phyloP scores from a whole-genome alignment of 2,113 vertebrate species.

The Chaenocephalus aceratus region DNA sequence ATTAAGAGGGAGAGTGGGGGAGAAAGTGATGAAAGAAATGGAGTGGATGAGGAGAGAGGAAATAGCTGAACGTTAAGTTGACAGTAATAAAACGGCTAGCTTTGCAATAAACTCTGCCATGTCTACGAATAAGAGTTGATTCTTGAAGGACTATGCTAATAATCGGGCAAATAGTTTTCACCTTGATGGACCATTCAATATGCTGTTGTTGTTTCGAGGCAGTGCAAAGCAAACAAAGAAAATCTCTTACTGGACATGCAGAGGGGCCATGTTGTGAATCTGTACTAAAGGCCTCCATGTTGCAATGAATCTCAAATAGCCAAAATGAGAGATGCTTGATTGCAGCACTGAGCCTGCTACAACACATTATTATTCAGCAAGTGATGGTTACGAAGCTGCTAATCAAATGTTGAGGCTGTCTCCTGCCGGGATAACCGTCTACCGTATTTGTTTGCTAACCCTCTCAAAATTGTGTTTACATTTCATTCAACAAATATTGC shows the following conservation, averaged over 20 bases:
- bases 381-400: slow-evolving; percentile 47
- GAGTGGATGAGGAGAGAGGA: slow-evolving; percentile 72
- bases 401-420: slow-evolving; percentile 57
- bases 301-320: slow-evolving; percentile 1
- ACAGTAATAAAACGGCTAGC: slow-evolving; percentile 65
- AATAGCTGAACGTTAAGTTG: slow-evolving; percentile 74
- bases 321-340: not conserved
- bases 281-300: slow-evolving; percentile 2
- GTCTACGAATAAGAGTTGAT: slow-evolving; percentile 1
- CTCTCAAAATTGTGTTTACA: slow-evolving; percentile 50
- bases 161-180: slow-evolving; percentile 14
- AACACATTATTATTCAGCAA: slow-evolving; percentile 45
- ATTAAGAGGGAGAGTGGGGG: slow-evolving; percentile 70
- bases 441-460: slow-evolving; percentile 51
- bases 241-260: slow-evolving; percentile 24
- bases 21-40: slow-evolving; percentile 55
- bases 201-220: no score
- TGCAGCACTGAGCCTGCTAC: not conserved
- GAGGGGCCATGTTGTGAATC: not conserved
- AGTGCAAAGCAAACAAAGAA: not conserved
- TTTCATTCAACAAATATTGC: slow-evolving; percentile 23
- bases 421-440: slow-evolving; percentile 54
- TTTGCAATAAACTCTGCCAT: slow-evolving; percentile 41
- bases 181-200: no score
- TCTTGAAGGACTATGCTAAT: slow-evolving; percentile 39